A percentile compares a stretch with the other conserved stretches of the same genome.
These are phyloP conservation scores for Watsonalla binaria DNA, from an alignment of 2,888 invertebrate species.

Conservation along the genomic window DNA sequence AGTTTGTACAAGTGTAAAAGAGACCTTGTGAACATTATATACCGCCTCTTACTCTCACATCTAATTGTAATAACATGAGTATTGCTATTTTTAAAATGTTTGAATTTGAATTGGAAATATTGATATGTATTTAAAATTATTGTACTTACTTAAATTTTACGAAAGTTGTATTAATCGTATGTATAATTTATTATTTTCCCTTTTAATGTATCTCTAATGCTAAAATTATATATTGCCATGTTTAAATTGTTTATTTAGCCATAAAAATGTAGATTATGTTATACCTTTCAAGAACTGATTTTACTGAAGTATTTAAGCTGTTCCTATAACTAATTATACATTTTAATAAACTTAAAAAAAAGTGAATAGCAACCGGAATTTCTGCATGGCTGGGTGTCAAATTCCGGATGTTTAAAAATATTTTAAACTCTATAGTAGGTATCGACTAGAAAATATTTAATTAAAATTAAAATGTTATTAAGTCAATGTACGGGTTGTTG, in stretches of 20 bases:
- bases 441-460: too few relatives aligned
- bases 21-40: background rate
- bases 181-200: too few relatives aligned
- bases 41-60: background rate
- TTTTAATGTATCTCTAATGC: too few relatives aligned
- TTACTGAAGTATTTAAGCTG: background rate
- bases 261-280: background rate
- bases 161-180: too few relatives aligned
- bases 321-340: background rate
- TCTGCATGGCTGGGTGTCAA: slow-evolving; percentile 32
- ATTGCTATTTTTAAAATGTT: slow-evolving; percentile 42
- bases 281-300: background rate
- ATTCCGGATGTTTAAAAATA: slow-evolving; percentile 27
- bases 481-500: slow-evolving; percentile 25
- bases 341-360: too few relatives aligned
- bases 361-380: background rate
- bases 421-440: background rate
- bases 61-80: slow-evolving; percentile 27
- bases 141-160: slow-evolving; percentile 12
- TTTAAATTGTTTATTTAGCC: too few relatives aligned
- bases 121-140: slow-evolving; percentile 19
- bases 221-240: too few relatives aligned
- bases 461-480: background rate
- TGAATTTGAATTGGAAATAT: slow-evolving; percentile 26
- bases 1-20: background rate